phyloP scores from a whole-genome alignment of 1,140 invertebrate genomes.

The Choristoneura fumiferana region DNA sequence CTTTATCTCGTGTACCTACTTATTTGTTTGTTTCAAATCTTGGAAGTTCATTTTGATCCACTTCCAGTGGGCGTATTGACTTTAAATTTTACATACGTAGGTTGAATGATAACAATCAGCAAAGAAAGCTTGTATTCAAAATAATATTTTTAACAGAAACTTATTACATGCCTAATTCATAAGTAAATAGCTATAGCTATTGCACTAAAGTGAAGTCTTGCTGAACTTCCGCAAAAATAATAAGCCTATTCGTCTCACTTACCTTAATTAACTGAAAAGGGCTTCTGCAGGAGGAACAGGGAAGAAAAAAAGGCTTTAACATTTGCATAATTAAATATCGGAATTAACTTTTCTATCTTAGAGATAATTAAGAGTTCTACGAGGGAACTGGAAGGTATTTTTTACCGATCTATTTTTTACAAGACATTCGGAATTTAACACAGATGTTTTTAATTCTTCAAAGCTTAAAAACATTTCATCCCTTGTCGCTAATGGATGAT shows the following conservation, averaged over 20 bases:
- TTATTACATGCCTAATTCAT: too few relatives aligned
- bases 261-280: slow-evolving; percentile 38
- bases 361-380: slow-evolving; percentile 54
- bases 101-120: too few relatives aligned
- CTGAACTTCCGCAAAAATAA: slow-evolving; percentile 6
- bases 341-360: slow-evolving; percentile 44
- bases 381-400: slow-evolving; percentile 39
- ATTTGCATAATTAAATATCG: slow-evolving; percentile 67
- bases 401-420: slow-evolving; percentile 39
- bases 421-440: slow-evolving; percentile 34
- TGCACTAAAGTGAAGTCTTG: too few relatives aligned
- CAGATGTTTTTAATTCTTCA: slow-evolving; percentile 43
- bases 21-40: too few relatives aligned
- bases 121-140: too few relatives aligned
- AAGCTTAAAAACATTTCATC: slow-evolving; percentile 42
- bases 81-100: too few relatives aligned
- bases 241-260: slow-evolving; percentile 24
- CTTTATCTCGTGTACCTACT: too few relatives aligned
- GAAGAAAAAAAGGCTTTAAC: slow-evolving; percentile 43
- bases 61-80: too few relatives aligned
- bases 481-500: slow-evolving; percentile 44
- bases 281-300: slow-evolving; percentile 22
- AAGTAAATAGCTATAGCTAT: too few relatives aligned
- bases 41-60: too few relatives aligned
- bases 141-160: too few relatives aligned